These are phyloP conservation scores for Corella eumyota DNA, from an alignment of 23 tunicate genomes.

Conservation along the genomic window DNA sequence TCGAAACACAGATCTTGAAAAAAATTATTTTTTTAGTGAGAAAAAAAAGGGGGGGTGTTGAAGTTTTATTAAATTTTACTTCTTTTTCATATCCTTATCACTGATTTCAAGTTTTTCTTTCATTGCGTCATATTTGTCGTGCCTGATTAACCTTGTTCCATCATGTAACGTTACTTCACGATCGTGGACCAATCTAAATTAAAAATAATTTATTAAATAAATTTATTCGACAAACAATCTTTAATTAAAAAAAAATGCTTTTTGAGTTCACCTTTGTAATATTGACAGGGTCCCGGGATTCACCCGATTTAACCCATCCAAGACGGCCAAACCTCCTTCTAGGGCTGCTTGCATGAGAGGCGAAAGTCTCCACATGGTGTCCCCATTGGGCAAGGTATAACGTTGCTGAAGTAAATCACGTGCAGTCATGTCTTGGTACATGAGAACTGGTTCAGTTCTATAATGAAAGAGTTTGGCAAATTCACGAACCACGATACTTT, in stretches of 20 bases:
- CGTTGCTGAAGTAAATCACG: conserved; percentile 88
- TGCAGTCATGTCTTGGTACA: conserved; percentile 97
- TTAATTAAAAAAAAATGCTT: background rate
- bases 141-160: conserved; percentile 58
- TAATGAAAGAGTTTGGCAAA: conserved; percentile 47
- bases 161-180: conserved; percentile 85
- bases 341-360: conserved; percentile 84
- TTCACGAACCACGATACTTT: conserved; percentile 60
- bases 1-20: conserved; percentile 34
- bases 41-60: background rate
- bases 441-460: conserved; percentile 73
- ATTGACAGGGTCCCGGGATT: conserved; percentile 85
- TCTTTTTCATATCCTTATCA: conserved; percentile 61
- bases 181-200: conserved; percentile 64
- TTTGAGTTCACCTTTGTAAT: conserved; percentile 49
- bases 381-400: conserved; percentile 83
- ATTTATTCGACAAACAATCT: background rate
- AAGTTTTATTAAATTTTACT: conserved; percentile 13
- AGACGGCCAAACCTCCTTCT: conserved; percentile 85
- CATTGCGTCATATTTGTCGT: conserved; percentile 71
- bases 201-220: background rate
- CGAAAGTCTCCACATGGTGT: conserved; percentile 85
- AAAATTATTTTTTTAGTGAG: background rate
- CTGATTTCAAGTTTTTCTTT: conserved; percentile 41
- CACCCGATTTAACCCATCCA: conserved; percentile 89